phyloP scores from a whole-genome alignment of 2,113 vertebrate species.

The Epinephelus moara region DNA sequence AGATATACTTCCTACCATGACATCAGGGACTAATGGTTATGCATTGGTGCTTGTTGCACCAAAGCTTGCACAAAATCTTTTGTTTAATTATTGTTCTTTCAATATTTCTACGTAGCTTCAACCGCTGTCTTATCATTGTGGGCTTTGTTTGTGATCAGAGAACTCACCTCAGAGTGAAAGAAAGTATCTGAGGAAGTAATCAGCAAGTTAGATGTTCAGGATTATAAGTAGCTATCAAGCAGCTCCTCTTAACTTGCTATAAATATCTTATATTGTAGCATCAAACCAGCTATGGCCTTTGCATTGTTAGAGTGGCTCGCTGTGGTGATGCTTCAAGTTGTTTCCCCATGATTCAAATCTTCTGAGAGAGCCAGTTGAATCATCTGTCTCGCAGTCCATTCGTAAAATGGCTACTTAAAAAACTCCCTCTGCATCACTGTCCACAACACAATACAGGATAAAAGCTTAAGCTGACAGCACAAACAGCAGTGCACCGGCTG shows the following conservation, averaged over 20 bases:
- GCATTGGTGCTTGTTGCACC: not conserved
- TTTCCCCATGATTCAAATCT: slow-evolving; percentile 17
- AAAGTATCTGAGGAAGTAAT: not conserved
- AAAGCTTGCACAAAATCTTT: not conserved
- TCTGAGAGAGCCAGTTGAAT: slow-evolving; percentile 12
- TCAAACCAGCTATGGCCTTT: not conserved
- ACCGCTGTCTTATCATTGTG: not conserved
- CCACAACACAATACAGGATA: slow-evolving; percentile 46
- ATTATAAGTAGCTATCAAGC: not conserved
- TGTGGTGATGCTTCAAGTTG: slow-evolving; percentile 18
- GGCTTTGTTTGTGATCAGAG: not conserved
- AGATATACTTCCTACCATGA: not conserved
- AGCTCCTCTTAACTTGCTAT: not conserved
- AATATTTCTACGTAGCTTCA: not conserved
- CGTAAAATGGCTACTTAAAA: slow-evolving; percentile 37
- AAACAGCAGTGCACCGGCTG: slow-evolving; percentile 36
- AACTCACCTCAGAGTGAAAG: not conserved
- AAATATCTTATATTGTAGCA: not conserved
- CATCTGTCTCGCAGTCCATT: not conserved
- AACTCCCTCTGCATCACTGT: slow-evolving; percentile 19
- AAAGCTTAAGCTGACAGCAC: slow-evolving; percentile 53
- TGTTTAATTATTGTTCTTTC: not conserved
- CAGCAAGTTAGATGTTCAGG: no score
- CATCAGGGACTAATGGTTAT: not conserved
- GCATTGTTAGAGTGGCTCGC: not conserved